phyloP scores from a whole-genome alignment of 2,113 vertebrate genomes.

The Diphyllodes magnificus region DNA sequence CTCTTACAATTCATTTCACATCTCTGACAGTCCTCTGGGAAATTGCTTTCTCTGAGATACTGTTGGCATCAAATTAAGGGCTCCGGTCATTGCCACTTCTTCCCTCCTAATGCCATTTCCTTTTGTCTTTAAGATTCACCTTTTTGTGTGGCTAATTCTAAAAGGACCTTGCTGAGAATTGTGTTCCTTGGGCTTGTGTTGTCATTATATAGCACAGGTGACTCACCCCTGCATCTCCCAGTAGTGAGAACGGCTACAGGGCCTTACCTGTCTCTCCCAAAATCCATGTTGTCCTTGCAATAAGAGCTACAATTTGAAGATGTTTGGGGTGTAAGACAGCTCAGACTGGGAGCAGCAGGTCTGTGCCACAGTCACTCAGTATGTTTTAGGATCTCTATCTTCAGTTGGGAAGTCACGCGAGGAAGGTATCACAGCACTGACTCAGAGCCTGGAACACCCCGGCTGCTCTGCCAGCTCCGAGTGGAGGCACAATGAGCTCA shows the following conservation, averaged over 20 bases:
- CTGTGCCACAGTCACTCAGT: neutral
- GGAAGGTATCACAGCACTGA: neutral
- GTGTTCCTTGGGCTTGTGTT: neutral
- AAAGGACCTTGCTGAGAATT: neutral
- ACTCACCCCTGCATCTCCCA: neutral
- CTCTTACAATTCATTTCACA: constrained; percentile 64
- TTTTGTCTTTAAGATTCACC: constrained; percentile 29
- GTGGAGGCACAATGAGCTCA: constrained; percentile 21
- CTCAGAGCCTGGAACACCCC: neutral
- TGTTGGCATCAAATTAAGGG: constrained; percentile 47
- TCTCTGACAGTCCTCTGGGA: constrained; percentile 49
- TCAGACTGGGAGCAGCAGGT: neutral
- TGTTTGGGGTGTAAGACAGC: neutral
- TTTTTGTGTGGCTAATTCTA: constrained; percentile 21
- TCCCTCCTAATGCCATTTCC: constrained; percentile 18
- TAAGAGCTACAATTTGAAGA: neutral
- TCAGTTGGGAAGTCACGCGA: neutral
- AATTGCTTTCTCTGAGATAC: constrained; percentile 44
- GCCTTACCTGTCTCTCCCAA: neutral
- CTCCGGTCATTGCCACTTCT: constrained; percentile 17
- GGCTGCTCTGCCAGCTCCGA: neutral
- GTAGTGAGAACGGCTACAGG: fast-evolving
- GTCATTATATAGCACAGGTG: neutral
- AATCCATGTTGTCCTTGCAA: neutral
- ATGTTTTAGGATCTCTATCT: neutral